Percentiles rank a stretch among this genome's conserved stretches.
phyloP scores from a whole-genome alignment of 2,113 vertebrate genomes.

The Rhea pennata region DNA sequence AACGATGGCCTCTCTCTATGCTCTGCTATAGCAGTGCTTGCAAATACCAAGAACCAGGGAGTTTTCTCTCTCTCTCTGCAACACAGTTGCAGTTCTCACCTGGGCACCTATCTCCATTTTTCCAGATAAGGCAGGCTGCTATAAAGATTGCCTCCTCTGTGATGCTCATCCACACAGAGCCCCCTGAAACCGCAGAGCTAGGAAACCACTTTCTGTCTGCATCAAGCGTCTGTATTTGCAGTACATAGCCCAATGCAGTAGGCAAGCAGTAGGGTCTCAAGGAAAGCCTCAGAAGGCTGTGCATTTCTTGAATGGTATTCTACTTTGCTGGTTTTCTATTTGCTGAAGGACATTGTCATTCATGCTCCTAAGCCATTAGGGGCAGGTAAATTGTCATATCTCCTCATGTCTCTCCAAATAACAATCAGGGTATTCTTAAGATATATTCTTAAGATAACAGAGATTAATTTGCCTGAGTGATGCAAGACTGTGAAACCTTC shows the following conservation, averaged over 20 bases:
- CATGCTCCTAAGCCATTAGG: not conserved
- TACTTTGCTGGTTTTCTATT: not conserved
- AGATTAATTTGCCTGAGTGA: not conserved
- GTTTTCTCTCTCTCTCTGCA: not conserved
- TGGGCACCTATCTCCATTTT: not conserved
- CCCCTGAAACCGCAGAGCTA: accelerated
- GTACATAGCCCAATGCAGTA: accelerated
- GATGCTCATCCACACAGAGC: not conserved
- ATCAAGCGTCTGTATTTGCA: not conserved
- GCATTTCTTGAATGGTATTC: not conserved
- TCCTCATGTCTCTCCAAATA: not conserved
- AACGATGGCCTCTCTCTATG: not conserved
- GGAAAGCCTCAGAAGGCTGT: not conserved
- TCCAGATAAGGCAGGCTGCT: not conserved
- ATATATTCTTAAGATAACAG: not conserved
- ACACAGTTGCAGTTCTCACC: not conserved
- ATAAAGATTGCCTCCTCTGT: not conserved
- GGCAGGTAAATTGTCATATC: not conserved
- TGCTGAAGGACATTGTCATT: not conserved
- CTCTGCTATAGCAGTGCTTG: not conserved
- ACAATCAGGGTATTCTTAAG: not conserved
- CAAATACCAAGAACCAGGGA: not conserved
- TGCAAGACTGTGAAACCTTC: conserved; percentile 48
- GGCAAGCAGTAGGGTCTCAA: not conserved
- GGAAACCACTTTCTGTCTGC: not conserved